phyloP scores from a whole-genome alignment of 2,797 vertebrate genomes.

The Orientallactaga sibirica region DNA sequence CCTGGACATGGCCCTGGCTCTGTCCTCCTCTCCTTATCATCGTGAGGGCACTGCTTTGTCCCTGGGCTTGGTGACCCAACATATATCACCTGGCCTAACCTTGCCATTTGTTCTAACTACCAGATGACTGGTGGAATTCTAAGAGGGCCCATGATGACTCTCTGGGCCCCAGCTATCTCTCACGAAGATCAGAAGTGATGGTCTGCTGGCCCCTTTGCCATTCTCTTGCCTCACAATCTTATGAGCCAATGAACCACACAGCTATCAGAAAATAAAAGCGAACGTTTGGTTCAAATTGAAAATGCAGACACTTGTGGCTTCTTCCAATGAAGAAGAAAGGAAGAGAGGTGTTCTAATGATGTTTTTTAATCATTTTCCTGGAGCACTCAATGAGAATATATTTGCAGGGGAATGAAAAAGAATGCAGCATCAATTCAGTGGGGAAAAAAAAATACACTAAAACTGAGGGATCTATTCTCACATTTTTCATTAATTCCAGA shows the following conservation, averaged over 20 bases:
- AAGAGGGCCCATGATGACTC: not conserved
- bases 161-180: not conserved
- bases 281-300: constrained; percentile 54
- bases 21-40: not conserved
- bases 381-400: constrained; percentile 68
- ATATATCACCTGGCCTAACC: not conserved
- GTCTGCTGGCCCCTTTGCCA: not conserved
- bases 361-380: constrained; percentile 74
- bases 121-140: constrained; percentile 19
- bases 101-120: not conserved
- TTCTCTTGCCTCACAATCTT: constrained; percentile 6
- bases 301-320: constrained; percentile 61
- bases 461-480: constrained; percentile 60
- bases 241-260: not conserved
- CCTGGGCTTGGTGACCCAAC: not conserved
- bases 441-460: not conserved
- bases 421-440: constrained; percentile 65
- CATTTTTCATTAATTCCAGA: constrained; percentile 71
- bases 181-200: constrained; percentile 45
- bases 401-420: constrained; percentile 71
- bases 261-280: constrained; percentile 50
- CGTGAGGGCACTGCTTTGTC: not conserved
- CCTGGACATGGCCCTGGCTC: not conserved
- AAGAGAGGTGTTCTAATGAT: constrained; percentile 69
- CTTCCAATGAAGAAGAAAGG: constrained; percentile 67